Percentiles rank a stretch among this genome's conserved stretches.
Conservation (phyloP, 2,888 invertebrate genomes). For the Leucania comma region DNA sequence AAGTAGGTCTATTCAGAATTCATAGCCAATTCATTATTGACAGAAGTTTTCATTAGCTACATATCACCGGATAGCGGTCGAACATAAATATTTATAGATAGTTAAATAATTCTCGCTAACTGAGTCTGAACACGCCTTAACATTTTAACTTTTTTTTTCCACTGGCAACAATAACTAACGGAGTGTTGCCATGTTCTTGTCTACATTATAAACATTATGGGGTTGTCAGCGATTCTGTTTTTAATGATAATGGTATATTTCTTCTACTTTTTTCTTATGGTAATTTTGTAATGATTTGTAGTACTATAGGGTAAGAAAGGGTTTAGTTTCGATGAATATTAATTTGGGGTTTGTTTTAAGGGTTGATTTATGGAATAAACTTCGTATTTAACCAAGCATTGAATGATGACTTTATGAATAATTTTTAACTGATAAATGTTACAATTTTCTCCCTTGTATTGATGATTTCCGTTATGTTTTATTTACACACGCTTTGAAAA, state of each 20-base stretch:
- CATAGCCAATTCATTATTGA: slow-evolving; percentile 36
- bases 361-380: slow-evolving; percentile 25
- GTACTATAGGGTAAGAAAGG: slow-evolving; percentile 30
- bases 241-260: slow-evolving; percentile 65
- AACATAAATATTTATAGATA: slow-evolving; percentile 60
- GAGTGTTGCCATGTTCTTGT: slow-evolving; percentile 72
- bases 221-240: slow-evolving; percentile 70
- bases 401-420: neutral
- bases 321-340: slow-evolving; percentile 55
- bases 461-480: neutral
- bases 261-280: slow-evolving; percentile 53
- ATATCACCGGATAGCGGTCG: slow-evolving; percentile 29
- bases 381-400: neutral
- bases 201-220: slow-evolving; percentile 70
- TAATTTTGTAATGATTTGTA: slow-evolving; percentile 66
- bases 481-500: neutral
- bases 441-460: too few relatives aligned
- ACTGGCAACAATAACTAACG: slow-evolving; percentile 69
- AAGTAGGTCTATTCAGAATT: slow-evolving; percentile 30
- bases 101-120: slow-evolving; percentile 60
- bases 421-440: neutral
- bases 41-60: slow-evolving; percentile 40
- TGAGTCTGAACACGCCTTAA: slow-evolving; percentile 63
- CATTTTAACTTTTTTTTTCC: slow-evolving; percentile 61
- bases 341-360: slow-evolving; percentile 51